phyloP scores from a whole-genome alignment of 2,113 vertebrate genomes.

The rabbit (Oryctolagus cuniculus) region DNA sequence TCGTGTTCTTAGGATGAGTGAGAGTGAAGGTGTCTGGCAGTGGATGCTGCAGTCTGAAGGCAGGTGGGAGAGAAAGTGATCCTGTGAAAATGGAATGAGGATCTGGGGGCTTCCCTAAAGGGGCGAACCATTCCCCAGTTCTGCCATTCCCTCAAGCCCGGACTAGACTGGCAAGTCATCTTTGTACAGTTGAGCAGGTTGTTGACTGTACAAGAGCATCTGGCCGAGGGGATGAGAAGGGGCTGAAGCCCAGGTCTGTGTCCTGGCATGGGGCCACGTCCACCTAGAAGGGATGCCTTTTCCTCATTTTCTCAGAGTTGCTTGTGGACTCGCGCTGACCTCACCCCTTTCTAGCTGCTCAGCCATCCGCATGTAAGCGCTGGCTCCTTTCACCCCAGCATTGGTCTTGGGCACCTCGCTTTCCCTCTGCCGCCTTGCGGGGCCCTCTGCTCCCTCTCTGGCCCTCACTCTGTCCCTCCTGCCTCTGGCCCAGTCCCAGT shows the following conservation, averaged over 20 bases:
- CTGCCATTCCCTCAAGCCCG: not conserved
- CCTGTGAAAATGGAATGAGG: not conserved
- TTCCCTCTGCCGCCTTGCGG: not conserved
- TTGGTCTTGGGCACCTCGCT: not conserved
- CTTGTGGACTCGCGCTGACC: not conserved
- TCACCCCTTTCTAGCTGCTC: not conserved
- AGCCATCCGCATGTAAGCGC: not conserved
- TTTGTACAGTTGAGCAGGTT: not conserved
- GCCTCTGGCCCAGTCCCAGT: not conserved
- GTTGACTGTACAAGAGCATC: not conserved
- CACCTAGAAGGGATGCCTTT: not conserved
- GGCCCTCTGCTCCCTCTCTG: not conserved
- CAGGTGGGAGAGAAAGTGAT: not conserved
- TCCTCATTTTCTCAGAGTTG: not conserved
- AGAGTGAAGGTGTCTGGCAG: not conserved
- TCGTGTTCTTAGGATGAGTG: not conserved
- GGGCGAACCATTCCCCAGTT: not conserved
- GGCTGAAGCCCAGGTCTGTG: not conserved
- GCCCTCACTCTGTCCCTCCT: not conserved
- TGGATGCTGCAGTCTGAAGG: not conserved
- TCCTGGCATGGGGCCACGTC: not conserved
- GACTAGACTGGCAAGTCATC: not conserved
- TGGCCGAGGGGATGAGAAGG: not conserved
- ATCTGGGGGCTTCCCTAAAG: not conserved
- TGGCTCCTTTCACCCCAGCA: accelerated